Percentiles rank a stretch among this genome's conserved stretches.
phyloP scores from a whole-genome alignment of 2,888 invertebrate genomes.

The Conomelus anceps region DNA sequence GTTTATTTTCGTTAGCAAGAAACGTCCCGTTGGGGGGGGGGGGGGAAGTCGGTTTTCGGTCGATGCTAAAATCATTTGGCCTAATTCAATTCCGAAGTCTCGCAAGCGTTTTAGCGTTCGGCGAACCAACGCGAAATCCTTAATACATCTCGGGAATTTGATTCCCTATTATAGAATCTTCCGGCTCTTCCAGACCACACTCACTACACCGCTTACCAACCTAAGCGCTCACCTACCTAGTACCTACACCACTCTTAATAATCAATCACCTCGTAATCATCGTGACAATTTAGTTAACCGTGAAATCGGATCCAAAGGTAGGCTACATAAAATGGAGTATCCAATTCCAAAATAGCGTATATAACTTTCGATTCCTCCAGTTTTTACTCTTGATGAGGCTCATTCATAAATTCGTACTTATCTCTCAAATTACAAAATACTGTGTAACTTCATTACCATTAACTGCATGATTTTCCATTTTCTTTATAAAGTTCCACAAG shows the following conservation, averaged over 20 bases:
- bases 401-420: too few relatives aligned
- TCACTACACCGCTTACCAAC: not conserved
- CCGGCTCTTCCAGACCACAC: not conserved
- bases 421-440: too few relatives aligned
- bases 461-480: too few relatives aligned
- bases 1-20: not conserved
- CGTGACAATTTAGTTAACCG: not conserved
- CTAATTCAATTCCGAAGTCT: not conserved
- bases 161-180: not conserved
- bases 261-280: not conserved
- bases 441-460: too few relatives aligned
- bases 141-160: not conserved
- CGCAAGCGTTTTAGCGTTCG: not conserved
- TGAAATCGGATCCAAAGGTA: not conserved
- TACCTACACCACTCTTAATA: not conserved
- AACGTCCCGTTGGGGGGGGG: not conserved
- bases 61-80: not conserved
- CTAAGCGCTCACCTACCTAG: not conserved
- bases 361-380: too few relatives aligned
- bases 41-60: not conserved
- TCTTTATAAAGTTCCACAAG: too few relatives aligned
- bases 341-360: too few relatives aligned
- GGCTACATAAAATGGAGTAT: too few relatives aligned
- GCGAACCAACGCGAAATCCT: not conserved
- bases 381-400: too few relatives aligned